Evolutionary conservation across 2,113 vertebrate species (phyloP), one percentile per base, ranked within the genome.

Genomic region (Hystrix cristata): DNA sequence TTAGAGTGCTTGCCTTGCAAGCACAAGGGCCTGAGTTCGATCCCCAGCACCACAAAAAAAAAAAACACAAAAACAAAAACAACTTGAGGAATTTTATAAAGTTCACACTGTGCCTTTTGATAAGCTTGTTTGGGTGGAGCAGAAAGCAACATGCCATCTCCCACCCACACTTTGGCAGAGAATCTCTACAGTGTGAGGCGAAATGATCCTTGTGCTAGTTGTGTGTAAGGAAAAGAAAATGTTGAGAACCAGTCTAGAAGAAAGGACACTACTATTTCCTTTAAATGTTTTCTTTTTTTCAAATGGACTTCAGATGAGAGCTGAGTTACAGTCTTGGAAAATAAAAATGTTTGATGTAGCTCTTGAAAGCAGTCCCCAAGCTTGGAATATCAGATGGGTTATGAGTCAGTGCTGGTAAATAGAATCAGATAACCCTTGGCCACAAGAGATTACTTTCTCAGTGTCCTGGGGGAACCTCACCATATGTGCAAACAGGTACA

Each of bases 241-340:
- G 14, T 27, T 82, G 71, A 60, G 51, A 76, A 76, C n/a, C 21
- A 55, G 51, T 72, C 65, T 34, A 59, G 65, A 74, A 76, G 82
- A 80, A 87, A 94, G 11, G 51, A 59, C 25, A 38, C 38, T 80
- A 53, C 6, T 79, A 57, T 81, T 97, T 76, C 69, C 38, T 14
- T 91, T 93, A 83, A 82, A 72, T 74, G 43, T 91, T 95, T 94
- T 83, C 29, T 71, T 88, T 92, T 95, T 95, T 11, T 80, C 43
- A 82, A 43, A 57, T 78, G 74, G 38, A 94, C 46, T 94, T 90
- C 71, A 88, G 81, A 60, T 8, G n/a, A 76, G 84, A 93, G 43
- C 51, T 48, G 43, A 96, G 51, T 89, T 65, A 79, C 15, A 57
- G 27, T 29, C 15, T 11, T 64, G 53, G 46, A 57, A 69, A 57